These are phyloP conservation scores for Pandemis heparana DNA, from an alignment of 2,888 invertebrate genomes.

Conservation along the genomic window DNA sequence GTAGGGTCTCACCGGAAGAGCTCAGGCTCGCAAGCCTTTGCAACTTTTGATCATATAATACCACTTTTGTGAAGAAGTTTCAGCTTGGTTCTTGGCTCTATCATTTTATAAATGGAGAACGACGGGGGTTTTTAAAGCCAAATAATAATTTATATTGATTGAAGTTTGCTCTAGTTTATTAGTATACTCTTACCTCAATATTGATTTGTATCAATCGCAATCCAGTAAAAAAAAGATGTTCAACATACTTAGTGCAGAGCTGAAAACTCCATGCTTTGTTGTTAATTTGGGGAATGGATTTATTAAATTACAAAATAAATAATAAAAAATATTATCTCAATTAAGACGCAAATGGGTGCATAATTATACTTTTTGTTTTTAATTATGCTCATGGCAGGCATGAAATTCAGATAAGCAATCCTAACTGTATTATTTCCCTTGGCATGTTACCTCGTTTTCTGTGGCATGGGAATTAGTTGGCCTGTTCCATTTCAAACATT, in stretches of 20 bases:
- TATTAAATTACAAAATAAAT: no score
- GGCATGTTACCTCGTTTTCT: constrained; percentile 28
- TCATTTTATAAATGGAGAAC: not conserved
- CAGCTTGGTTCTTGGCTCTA: not conserved
- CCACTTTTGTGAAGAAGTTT: constrained; percentile 20
- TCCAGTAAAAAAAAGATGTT: no score
- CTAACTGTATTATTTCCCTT: constrained; percentile 38
- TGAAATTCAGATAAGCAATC: constrained; percentile 32
- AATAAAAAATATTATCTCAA: no score
- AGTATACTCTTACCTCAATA: no score
- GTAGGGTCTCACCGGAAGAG: constrained; percentile 44
- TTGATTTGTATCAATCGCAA: no score
- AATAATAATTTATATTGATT: not conserved
- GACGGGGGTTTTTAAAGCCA: not conserved
- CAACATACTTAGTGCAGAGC: no score
- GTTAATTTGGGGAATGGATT: no score
- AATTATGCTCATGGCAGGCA: not conserved
- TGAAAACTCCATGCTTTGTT: not conserved
- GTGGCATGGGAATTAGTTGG: constrained; percentile 41
- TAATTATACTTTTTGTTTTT: no score
- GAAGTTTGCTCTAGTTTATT: no score
- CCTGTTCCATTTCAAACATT: constrained; percentile 43
- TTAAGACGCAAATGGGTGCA: no score
- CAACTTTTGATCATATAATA: constrained; percentile 63
- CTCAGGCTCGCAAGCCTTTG: constrained; percentile 45